A percentile compares a stretch with the other conserved stretches of the same genome.
phyloP scores from a whole-genome alignment of 1,140 invertebrate species.

The Heliconius nattereri region DNA sequence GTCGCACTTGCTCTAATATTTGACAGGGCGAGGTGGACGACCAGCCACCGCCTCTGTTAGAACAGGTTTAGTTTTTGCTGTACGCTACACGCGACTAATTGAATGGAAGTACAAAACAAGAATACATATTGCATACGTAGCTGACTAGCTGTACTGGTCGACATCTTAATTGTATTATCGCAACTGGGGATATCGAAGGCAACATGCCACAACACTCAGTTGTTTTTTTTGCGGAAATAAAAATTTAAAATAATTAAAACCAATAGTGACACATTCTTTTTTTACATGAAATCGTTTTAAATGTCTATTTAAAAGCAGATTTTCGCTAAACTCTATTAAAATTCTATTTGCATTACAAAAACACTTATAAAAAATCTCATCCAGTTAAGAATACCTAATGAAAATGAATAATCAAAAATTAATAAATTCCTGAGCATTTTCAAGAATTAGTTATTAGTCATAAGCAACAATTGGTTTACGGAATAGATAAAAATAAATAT shows the following conservation, averaged over 20 bases:
- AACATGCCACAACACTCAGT: not conserved
- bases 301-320: no score
- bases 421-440: not conserved
- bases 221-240: not conserved
- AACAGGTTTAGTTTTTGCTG: constrained; percentile 22
- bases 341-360: no score
- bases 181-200: not conserved
- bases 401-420: no score
- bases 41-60: not conserved
- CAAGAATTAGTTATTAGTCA: not conserved
- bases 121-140: not conserved
- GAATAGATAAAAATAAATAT: not conserved
- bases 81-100: constrained; percentile 1
- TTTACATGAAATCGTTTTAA: no score
- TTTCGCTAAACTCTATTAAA: no score
- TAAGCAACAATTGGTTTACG: not conserved
- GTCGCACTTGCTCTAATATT: constrained; percentile 25
- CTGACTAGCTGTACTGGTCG: not conserved
- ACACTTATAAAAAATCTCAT: no score
- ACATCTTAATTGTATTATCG: constrained; percentile 4
- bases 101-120: constrained; percentile 1
- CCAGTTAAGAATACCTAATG: no score
- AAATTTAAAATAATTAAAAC: not conserved
- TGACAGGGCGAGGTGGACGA: constrained; percentile 22
- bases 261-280: not conserved